These are phyloP conservation scores for Hydropsyche tenuis DNA, from an alignment of 1,140 invertebrate genomes.

Conservation along the genomic window DNA sequence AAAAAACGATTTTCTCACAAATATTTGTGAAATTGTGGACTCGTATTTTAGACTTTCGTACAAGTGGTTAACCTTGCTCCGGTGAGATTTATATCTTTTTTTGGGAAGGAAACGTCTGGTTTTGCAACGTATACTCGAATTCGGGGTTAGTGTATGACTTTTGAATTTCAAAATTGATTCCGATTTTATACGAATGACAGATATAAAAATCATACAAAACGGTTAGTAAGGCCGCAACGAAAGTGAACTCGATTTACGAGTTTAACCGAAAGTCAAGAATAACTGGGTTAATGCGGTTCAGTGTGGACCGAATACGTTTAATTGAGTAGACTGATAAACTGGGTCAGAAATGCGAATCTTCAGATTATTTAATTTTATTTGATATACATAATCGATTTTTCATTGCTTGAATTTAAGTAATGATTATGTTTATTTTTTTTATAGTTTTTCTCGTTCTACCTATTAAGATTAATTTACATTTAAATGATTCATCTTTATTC, in stretches of 20 bases:
- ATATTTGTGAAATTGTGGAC: too few relatives aligned
- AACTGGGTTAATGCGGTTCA: slow-evolving; percentile 6
- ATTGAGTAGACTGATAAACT: neutral
- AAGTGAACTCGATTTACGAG: slow-evolving; percentile 11
- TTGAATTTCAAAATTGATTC: too few relatives aligned
- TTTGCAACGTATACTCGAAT: neutral
- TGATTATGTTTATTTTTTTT: slow-evolving; percentile 1
- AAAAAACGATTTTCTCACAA: too few relatives aligned
- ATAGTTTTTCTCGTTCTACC: too few relatives aligned
- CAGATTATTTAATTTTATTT: too few relatives aligned
- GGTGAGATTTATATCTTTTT: slow-evolving; percentile 6
- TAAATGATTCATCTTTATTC: slow-evolving; percentile 5
- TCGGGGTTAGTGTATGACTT: neutral
- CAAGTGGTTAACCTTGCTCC: neutral
- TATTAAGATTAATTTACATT: neutral
- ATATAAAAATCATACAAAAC: too few relatives aligned
- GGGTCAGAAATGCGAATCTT: too few relatives aligned
- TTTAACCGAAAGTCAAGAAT: slow-evolving; percentile 18
- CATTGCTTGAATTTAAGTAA: too few relatives aligned
- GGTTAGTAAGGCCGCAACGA: neutral
- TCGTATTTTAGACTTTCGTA: neutral
- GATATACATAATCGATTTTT: too few relatives aligned
- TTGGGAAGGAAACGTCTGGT: neutral
- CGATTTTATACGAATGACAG: too few relatives aligned
- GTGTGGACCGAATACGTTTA: neutral